phyloP scores from a whole-genome alignment of 2,113 vertebrate genomes.

The Silurus glanis region DNA sequence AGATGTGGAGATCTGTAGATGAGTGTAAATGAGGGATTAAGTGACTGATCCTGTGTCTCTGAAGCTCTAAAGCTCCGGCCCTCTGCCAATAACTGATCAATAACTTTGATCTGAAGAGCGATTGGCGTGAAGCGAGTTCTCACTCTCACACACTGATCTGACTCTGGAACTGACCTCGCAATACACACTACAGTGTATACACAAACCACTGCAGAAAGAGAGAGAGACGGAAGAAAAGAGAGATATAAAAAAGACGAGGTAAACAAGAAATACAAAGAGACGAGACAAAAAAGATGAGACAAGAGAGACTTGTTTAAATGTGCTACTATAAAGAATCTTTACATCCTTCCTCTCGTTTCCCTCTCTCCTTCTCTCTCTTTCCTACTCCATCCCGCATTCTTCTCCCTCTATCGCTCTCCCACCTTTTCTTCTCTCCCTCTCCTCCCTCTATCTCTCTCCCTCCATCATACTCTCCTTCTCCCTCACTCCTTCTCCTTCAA shows the following conservation, averaged over 20 bases:
- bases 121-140: conserved; percentile 29
- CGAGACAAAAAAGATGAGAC: neutral
- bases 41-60: conserved; percentile 34
- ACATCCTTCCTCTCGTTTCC: no score
- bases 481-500: no score
- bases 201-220: neutral
- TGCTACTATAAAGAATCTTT: no score
- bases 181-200: neutral
- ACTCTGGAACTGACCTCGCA: neutral
- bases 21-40: conserved; percentile 42
- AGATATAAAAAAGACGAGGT: neutral
- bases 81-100: conserved; percentile 57
- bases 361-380: no score
- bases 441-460: no score
- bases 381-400: no score
- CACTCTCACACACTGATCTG: neutral
- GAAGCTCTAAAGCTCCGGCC: conserved; percentile 31
- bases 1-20: neutral
- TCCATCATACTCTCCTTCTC: no score
- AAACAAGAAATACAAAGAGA: neutral
- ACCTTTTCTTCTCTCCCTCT: no score
- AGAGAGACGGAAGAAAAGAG: neutral
- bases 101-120: conserved; percentile 48
- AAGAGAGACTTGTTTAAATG: neutral
- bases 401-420: no score